Conservation (phyloP, 2,113 vertebrate species). For the Lipotes vexillifer region DNA sequence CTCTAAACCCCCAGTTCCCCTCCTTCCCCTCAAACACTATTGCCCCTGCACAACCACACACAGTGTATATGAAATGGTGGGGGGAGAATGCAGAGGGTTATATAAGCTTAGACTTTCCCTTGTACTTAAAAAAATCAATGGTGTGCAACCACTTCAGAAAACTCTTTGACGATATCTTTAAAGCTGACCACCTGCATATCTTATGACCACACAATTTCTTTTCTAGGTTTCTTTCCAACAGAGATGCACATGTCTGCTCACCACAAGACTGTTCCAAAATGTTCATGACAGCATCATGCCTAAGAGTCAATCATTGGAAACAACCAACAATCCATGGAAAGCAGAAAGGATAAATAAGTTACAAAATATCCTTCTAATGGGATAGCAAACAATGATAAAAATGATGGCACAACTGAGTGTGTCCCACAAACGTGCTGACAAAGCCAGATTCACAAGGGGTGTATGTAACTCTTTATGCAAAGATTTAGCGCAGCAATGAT, state of each 20-base stretch:
- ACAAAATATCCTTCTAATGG: not conserved
- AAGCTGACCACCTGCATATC: not conserved
- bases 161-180: not conserved
- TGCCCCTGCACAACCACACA: not conserved
- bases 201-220: not conserved
- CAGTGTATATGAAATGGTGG: too few species aligned
- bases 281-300: not conserved
- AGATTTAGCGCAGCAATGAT: not conserved
- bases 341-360: not conserved
- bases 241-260: not conserved
- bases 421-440: not conserved
- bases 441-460: not conserved
- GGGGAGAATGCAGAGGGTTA: not conserved
- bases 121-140: not conserved
- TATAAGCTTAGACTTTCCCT: not conserved
- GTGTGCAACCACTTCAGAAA: not conserved
- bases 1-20: not conserved
- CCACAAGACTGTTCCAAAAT: not conserved
- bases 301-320: not conserved
- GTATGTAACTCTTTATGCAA: not conserved
- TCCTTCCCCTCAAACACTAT: not conserved
- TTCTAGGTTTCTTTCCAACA: not conserved
- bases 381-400: not conserved
- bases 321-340: not conserved
- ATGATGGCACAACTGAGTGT: rapidly evolving